Evolutionary conservation across 1,140 invertebrate genomes (phyloP).

Genomic region (Oscheius sp.): DNA sequence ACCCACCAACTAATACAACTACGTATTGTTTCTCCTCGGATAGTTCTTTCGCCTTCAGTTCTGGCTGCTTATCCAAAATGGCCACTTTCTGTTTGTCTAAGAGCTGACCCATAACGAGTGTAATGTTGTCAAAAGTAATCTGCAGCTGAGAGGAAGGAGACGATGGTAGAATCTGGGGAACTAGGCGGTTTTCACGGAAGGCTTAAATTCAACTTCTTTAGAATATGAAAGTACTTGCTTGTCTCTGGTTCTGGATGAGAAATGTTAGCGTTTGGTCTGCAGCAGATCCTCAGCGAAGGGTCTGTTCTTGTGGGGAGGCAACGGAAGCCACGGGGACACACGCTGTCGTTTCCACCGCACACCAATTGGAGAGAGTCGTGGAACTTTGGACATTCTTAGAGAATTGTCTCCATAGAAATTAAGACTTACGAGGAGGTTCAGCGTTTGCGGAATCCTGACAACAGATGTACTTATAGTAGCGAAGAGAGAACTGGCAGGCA

Average conservation of each 20-base stretch:
- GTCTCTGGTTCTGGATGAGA: neutral
- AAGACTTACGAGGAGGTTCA: neutral
- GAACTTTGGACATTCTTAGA: neutral
- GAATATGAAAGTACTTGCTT: neutral
- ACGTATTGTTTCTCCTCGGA: neutral
- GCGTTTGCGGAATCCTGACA: neutral
- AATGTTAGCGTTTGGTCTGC: neutral
- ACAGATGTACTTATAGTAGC: conserved; percentile 2
- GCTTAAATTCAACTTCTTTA: neutral
- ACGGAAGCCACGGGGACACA: neutral
- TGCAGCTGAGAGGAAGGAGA: neutral
- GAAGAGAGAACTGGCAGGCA: neutral
- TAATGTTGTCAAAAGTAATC: neutral
- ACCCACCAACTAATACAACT: neutral
- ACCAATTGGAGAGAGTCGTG: neutral
- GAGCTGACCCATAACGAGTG: neutral
- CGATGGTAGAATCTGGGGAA: neutral
- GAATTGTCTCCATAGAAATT: no score
- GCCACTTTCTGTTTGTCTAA: neutral
- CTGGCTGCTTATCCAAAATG: neutral
- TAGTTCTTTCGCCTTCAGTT: neutral
- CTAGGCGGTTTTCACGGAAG: neutral
- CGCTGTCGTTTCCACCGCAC: neutral
- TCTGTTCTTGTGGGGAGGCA: neutral
- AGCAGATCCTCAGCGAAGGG: neutral